Evolutionary conservation across 2,113 vertebrate species (phyloP).

Genomic region (Lophochroa leadbeateri): DNA sequence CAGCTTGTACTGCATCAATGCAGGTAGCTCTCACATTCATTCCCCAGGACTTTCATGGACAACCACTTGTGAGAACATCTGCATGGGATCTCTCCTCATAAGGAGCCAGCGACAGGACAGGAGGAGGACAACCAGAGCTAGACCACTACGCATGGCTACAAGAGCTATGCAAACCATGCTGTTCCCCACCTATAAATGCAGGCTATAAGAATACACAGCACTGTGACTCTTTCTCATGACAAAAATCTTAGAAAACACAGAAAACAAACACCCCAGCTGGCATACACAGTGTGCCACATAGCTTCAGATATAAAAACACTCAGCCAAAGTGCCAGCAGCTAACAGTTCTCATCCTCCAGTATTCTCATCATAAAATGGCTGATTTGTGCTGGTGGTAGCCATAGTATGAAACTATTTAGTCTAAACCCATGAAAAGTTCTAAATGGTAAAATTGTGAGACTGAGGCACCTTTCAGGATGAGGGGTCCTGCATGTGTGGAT

Average conservation of each 20-base stretch:
- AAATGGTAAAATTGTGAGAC: background rate
- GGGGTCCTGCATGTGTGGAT: background rate
- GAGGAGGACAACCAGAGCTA: background rate
- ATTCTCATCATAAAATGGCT: background rate
- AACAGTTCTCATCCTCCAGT: background rate
- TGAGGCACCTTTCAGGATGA: background rate
- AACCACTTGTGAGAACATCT: background rate
- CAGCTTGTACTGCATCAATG: background rate
- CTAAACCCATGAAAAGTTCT: background rate
- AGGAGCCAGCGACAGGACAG: background rate
- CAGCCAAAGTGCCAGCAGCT: background rate
- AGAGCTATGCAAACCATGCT: background rate
- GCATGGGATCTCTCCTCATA: background rate
- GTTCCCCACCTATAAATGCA: background rate
- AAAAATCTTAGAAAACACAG: background rate
- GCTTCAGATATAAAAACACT: background rate
- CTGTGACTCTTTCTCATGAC: background rate
- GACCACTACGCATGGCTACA: background rate
- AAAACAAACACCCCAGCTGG: background rate
- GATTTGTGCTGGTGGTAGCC: background rate
- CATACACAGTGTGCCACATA: rapidly evolving
- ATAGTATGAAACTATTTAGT: background rate
- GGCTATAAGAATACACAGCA: background rate
- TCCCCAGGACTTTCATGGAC: background rate
- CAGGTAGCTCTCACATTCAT: background rate